Conservation (phyloP, 1,140 invertebrate genomes). For the Eurosta solidaginis region DNA sequence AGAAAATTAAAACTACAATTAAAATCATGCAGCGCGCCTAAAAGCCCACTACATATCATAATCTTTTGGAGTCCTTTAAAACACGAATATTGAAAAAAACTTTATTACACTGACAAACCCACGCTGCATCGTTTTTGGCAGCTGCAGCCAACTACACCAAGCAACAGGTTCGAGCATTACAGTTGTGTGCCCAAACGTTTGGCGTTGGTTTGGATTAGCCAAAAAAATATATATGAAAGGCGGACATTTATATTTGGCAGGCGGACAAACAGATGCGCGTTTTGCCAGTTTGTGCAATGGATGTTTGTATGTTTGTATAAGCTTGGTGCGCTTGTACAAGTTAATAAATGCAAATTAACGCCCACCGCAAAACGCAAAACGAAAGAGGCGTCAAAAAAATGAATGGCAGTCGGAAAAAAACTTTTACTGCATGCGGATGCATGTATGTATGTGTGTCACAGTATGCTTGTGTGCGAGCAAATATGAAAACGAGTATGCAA, state of each 20-base stretch:
- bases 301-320: neutral
- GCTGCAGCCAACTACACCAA: neutral
- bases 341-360: conserved; percentile 57
- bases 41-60: neutral
- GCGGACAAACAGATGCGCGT: neutral
- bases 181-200: neutral
- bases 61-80: conserved; percentile 31
- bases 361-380: conserved; percentile 16
- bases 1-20: conserved; percentile 19
- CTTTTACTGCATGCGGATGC: neutral
- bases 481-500: conserved; percentile 23
- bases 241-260: neutral
- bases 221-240: too few relatives aligned
- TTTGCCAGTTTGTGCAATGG: neutral
- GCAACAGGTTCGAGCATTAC: neutral
- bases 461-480: neutral
- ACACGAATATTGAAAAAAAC: conserved; percentile 3
- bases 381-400: neutral
- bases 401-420: neutral
- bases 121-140: conserved; percentile 6
- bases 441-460: neutral
- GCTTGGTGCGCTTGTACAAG: conserved; percentile 41
- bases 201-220: too few relatives aligned
- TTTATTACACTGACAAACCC: neutral
- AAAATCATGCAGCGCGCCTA: neutral